phyloP scores from a whole-genome alignment of 2,888 invertebrate genomes.

The Coronaproctus castanopsis region DNA sequence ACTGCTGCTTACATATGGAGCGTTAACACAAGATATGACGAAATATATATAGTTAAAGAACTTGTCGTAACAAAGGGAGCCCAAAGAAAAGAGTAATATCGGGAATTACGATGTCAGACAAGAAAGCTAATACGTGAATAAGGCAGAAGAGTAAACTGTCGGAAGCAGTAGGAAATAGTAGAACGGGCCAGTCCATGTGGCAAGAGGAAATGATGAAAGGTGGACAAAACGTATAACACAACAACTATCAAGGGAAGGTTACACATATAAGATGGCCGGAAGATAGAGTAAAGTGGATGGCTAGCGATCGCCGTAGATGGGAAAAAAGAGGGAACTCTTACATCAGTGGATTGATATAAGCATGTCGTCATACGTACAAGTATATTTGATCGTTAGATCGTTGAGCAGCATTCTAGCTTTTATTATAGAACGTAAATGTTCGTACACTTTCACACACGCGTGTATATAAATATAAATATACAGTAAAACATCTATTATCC shows the following conservation, averaged over 20 bases:
- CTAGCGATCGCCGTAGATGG: no score
- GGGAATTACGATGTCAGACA: constrained; percentile 2
- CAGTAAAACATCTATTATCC: no score
- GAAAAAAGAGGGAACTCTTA: no score
- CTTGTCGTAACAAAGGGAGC: neutral
- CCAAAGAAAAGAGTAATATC: constrained; percentile 2
- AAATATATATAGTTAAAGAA: neutral
- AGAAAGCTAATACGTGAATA: neutral
- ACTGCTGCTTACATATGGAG: neutral
- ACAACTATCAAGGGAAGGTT: neutral
- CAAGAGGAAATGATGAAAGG: constrained; percentile 3
- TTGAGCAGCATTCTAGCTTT: no score
- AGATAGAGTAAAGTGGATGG: no score
- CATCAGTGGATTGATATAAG: no score
- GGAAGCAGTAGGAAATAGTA: neutral
- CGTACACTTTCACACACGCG: no score
- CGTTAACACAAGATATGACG: neutral
- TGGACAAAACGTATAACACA: constrained; percentile 4
- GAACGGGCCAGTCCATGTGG: neutral
- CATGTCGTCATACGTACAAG: no score
- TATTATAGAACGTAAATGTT: no score
- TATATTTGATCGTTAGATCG: no score
- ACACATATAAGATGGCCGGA: no score
- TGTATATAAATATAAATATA: no score
- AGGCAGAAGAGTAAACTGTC: neutral